These are phyloP conservation scores for Acleris literana DNA, from an alignment of 2,888 invertebrate genomes.

Conservation along the genomic window DNA sequence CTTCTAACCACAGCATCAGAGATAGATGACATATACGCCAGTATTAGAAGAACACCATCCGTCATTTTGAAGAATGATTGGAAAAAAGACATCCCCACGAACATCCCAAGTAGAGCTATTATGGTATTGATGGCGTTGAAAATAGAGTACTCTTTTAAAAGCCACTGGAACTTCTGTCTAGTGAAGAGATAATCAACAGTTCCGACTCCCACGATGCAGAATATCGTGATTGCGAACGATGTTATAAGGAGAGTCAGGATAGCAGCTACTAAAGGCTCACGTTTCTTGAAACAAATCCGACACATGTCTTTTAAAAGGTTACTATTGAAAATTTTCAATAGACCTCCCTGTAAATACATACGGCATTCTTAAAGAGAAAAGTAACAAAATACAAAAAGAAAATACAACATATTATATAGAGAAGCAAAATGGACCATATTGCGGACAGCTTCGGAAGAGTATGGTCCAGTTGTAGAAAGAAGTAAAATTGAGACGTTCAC, in stretches of 20 bases:
- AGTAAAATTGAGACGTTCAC: no score
- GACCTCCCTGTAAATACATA: slow-evolving; percentile 28
- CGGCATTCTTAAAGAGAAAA: no score
- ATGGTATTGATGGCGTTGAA: slow-evolving; percentile 38
- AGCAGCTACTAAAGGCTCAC: slow-evolving; percentile 1
- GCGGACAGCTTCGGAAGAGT: no score
- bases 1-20: slow-evolving; percentile 32
- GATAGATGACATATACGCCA: slow-evolving; percentile 35
- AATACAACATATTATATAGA: no score
- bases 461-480: no score
- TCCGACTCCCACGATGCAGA: slow-evolving; percentile 24
- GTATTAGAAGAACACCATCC: slow-evolving; percentile 36
- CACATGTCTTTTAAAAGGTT: slow-evolving; percentile 27
- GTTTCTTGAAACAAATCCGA: slow-evolving; percentile 32
- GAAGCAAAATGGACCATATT: no score
- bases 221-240: slow-evolving; percentile 27
- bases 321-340: slow-evolving; percentile 30
- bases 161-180: slow-evolving; percentile 39
- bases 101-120: slow-evolving; percentile 35
- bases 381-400: not conserved
- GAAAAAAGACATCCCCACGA: slow-evolving; percentile 37
- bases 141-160: slow-evolving; percentile 38
- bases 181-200: slow-evolving; percentile 38
- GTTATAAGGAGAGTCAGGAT: slow-evolving; percentile 30
- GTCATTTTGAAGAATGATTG: slow-evolving; percentile 37